Base-by-base conservation (phyloP, 1,140 invertebrate species). In the Chironomus striatipennis region DNA sequence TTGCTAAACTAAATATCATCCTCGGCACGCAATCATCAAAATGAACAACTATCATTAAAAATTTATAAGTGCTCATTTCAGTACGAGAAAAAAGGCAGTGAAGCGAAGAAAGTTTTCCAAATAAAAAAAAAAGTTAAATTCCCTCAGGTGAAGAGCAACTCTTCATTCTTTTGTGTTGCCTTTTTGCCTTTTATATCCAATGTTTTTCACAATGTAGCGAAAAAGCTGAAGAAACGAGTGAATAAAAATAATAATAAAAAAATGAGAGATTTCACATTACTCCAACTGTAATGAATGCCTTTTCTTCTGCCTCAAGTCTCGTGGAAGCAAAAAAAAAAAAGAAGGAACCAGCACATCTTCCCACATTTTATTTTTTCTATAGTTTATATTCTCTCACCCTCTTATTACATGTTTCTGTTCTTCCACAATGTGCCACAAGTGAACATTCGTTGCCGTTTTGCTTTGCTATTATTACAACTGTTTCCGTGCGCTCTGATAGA, bases 1-100 rank as follows among this genome's bases (percentile, higher is more conserved):
- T n/a, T n/a, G 24, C 24, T 34, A 1, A 1, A 34, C 24, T 34
- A 34, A 34, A n/a, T n/a, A 57, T 57, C 47, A 57, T 57, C 47
- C 47, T 57, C 65, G 65, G 17, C 65, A 70, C 65, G 65, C 65
- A 70, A 70, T 70, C 65, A 70, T 70, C 20, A 70, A 70, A 70
- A 18, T 20, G 65, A 70, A 70, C 65, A 70, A 70, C 65, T 70
- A 70, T 70, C 65, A 70, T 70, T 70, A 70, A 70, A 70, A 70
- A 70, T 70, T 70, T 70, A 70, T 8, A 70, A 70, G 65, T 70
- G 65, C 65, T 70, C 65, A 20, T 21, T 70, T 20, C 17, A 70
- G 65, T 70, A 7, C 47, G n/a, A 57, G 12, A 57, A 15, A 57
- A 15, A 15, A 57, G 47, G 47, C 47, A 57, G 47, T 57, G 47